Evolutionary conservation across 1,140 invertebrate species (phyloP), one percentile per base, ranked within the genome.

Genomic region (Gryon sp.): DNA sequence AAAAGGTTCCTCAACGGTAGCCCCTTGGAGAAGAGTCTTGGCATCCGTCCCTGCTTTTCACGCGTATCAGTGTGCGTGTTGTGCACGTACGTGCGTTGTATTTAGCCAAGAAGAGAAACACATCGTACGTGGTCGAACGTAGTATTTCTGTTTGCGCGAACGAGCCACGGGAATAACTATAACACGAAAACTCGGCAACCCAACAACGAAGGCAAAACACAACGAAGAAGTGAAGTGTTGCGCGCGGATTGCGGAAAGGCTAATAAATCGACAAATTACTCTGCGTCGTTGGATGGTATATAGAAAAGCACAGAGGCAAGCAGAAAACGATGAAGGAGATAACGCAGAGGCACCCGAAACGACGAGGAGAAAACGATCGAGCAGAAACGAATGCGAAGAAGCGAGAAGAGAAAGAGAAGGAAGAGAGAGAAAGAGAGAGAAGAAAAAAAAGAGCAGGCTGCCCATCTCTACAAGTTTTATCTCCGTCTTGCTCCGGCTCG

Each of bases 201-300:
- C 16, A 12, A 50, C 43, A 52, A 34, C 65, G 53, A n/a, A n/a
- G n/a, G n/a, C n/a, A n/a, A n/a, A n/a, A n/a, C n/a, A n/a, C n/a
- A n/a, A n/a, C n/a, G n/a, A n/a, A n/a, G n/a, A n/a, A n/a, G 40
- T 36, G 32, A 15, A 50, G 65, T 59, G 41, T 68, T 70, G 65
- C 53, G 45, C 53, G 45, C 53, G 53, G 65, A 69, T 69, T 69
- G 53, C 66, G 34, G 66, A 70, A 69, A 70, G 65, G 66, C 66
- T 60, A 70, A 70, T 70, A 70, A 70, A 70, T 70, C 66, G 53
- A 60, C 53, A 60, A 70, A 60, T 70, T 70, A 46, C 66, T 52
- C 24, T 19, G 66, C 66, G 66, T 43, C 53, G 38, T 36, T 11
- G 19, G 40, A n/a, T n/a, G n/a, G n/a, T n/a, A n/a, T n/a, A n/a